Evolutionary conservation across 2,113 vertebrate species (phyloP), one percentile per base, ranked within the genome.

Genomic region (Vidua macroura): DNA sequence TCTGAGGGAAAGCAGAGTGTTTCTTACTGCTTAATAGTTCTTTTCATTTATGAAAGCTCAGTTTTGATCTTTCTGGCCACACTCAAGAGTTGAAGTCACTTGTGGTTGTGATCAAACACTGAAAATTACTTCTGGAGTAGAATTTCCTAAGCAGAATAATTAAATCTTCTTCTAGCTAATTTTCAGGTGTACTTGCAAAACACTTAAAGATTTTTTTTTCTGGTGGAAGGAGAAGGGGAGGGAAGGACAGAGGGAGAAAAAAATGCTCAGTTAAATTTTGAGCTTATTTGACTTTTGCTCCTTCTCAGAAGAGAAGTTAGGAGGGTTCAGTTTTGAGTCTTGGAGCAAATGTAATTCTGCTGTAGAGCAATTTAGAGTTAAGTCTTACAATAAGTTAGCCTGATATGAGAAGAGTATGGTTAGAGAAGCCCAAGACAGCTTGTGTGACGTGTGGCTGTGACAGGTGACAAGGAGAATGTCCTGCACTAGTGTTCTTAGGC

Each of bases 211-310:
- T 25, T 24, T 9, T 19, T 21, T 20, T 63, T 33, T 9, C 13
- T 9, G 7, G 1, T 6, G 3, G 6, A 6, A 8, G 27, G 5
- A 7, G 21, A 27, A 4, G 25, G 13, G 13, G 7, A 17, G 4
- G 20, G n/a, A 67, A 48, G 28, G n/a, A 39, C 17, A 81, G 28
- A n/a, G 22, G 52, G 28, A 67, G n/a, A 33, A 78, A 74, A 74
- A 64, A 33, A 11, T 21, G 5, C 27, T 48, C 11, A 0, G 3
- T 46, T 79, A 51, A 35, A 70, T 46, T 70, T 80, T 75, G 35
- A 52, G 21, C 22, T 66, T 46, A 15, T 56, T 64, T 41, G 3
- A 1, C 48, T 85, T 64, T 52, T 83, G 13, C 15, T 31, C 1
- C 58, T 39, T 25, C 12, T 79, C 28, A 39, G 48, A 87, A 43